phyloP scores from a whole-genome alignment of 2,888 invertebrate species.

The Salticus scenicus region DNA sequence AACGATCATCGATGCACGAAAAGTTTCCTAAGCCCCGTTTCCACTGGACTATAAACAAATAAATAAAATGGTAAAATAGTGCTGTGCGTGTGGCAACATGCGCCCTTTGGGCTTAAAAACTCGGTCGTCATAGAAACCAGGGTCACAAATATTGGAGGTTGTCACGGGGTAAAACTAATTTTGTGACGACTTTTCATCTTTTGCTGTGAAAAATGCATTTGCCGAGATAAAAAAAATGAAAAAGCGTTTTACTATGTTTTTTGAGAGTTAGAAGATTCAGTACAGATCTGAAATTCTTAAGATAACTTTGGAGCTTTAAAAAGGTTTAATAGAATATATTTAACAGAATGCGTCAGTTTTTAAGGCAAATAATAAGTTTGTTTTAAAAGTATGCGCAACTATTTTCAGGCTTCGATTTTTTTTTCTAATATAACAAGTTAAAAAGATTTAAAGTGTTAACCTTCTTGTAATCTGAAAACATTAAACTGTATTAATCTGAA shows the following conservation, averaged over 20 bases:
- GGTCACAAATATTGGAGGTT: conserved; percentile 62
- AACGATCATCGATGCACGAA: conserved; percentile 13
- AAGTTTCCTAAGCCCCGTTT: conserved; percentile 12
- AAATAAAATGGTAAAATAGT: conserved; percentile 15
- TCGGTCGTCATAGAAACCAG: conserved; percentile 43
- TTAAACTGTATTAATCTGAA: too few relatives aligned
- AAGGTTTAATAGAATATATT: too few relatives aligned
- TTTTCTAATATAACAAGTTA: too few relatives aligned
- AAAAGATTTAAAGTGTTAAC: too few relatives aligned
- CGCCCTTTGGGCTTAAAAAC: conserved; percentile 42
- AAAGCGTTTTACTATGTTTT: conserved; percentile 30
- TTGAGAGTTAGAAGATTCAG: not conserved
- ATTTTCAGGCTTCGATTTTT: too few relatives aligned
- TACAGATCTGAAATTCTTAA: not conserved
- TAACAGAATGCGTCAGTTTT: too few relatives aligned
- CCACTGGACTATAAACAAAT: conserved; percentile 15
- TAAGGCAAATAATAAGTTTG: too few relatives aligned
- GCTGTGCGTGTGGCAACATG: conserved; percentile 9
- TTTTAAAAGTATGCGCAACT: too few relatives aligned
- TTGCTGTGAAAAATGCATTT: conserved; percentile 55
- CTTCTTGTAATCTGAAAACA: too few relatives aligned
- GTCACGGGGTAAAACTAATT: conserved; percentile 63
- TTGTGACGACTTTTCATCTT: conserved; percentile 58
- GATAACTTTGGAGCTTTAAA: not conserved
- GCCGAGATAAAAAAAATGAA: conserved; percentile 16